Evolutionary conservation across 2,888 invertebrate genomes (phyloP).

Genomic region (Drosophila siamana): DNA sequence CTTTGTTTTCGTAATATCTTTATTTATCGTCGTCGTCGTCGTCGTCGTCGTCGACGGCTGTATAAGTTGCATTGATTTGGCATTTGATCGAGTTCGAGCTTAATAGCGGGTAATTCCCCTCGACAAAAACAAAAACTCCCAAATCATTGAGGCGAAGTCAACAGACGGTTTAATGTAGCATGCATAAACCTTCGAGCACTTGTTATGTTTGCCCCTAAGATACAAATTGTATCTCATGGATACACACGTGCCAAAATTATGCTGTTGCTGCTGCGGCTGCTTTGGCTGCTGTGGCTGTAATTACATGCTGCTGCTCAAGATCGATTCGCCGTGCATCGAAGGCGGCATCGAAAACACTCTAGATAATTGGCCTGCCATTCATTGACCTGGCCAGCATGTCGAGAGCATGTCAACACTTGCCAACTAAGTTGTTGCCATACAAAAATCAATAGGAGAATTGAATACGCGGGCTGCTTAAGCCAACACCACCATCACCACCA

Average conservation of each 20-base stretch:
- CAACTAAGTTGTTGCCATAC: slow-evolving; percentile 37
- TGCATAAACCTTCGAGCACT: slow-evolving; percentile 23
- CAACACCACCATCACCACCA: too few relatives aligned
- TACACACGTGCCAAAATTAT: slow-evolving; percentile 40
- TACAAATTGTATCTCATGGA: slow-evolving; percentile 35
- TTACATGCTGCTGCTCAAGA: slow-evolving; percentile 13
- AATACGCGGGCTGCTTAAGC: slow-evolving; percentile 49
- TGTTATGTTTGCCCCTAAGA: slow-evolving; percentile 13
- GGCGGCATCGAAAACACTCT: slow-evolving; percentile 33
- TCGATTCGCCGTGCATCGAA: not conserved
- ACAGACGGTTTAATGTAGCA: slow-evolving; percentile 1
- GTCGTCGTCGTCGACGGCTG: too few relatives aligned
- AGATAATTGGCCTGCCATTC: slow-evolving; percentile 46
- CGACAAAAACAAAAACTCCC: too few relatives aligned
- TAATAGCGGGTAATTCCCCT: not conserved
- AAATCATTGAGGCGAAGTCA: not conserved
- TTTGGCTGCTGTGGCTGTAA: slow-evolving; percentile 26
- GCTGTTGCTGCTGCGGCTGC: too few relatives aligned
- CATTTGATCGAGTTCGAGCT: not conserved
- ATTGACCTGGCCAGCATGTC: slow-evolving; percentile 49
- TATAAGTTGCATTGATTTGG: not conserved
- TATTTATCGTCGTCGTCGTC: not conserved
- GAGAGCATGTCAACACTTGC: slow-evolving; percentile 64
- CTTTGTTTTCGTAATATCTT: not conserved
- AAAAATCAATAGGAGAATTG: slow-evolving; percentile 64